Conservation (phyloP, 2,888 invertebrate genomes). For the Eupithecia exiguata region DNA sequence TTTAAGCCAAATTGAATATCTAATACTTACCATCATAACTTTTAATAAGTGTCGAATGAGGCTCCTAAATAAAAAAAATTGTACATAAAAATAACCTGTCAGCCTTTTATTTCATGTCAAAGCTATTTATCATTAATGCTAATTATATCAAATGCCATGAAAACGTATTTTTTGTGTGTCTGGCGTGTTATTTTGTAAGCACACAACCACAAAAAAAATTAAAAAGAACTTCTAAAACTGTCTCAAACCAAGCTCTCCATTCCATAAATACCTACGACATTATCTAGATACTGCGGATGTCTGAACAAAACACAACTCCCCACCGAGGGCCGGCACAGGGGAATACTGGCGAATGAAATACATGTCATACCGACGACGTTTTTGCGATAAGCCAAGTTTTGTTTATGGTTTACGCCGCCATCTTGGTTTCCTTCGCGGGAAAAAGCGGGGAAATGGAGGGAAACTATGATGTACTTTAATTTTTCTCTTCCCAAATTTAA, state of each 20-base stretch:
- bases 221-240: background rate
- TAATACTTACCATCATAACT: background rate
- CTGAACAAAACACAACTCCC: conserved; percentile 56
- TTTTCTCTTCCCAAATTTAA: background rate
- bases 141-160: background rate
- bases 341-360: conserved; percentile 64
- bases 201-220: background rate
- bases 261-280: conserved; percentile 45
- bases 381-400: conserved; percentile 72
- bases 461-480: conserved; percentile 16
- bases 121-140: background rate
- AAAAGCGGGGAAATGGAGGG: conserved; percentile 32
- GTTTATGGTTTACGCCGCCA: conserved; percentile 67
- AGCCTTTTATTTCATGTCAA: background rate
- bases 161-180: background rate
- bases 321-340: conserved; percentile 55
- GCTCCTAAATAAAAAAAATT: too few species aligned
- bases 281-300: conserved; percentile 51
- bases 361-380: conserved; percentile 69
- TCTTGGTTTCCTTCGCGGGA: conserved; percentile 55
- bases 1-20: background rate
- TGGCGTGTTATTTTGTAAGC: background rate
- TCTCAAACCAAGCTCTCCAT: conserved; percentile 8
- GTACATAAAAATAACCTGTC: too few species aligned
- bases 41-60: too few species aligned